These are phyloP conservation scores for Alectoris magna DNA, from an alignment of 2,797 vertebrate genomes.

Conservation along the genomic window DNA sequence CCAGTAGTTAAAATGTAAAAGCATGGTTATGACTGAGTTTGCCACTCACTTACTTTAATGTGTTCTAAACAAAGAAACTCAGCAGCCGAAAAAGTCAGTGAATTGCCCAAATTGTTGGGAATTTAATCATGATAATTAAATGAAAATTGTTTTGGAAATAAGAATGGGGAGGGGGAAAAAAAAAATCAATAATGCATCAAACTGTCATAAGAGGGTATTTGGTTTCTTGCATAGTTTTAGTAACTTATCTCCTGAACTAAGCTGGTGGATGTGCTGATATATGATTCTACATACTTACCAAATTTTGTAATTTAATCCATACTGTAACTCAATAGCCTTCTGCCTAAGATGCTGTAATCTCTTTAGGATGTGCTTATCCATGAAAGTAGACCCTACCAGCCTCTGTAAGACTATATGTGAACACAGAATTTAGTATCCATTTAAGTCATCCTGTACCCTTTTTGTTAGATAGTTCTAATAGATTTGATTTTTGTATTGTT, in stretches of 20 bases:
- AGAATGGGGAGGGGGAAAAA: background rate
- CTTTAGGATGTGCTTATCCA: conserved; percentile 71
- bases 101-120: conserved; percentile 39
- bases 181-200: conserved; percentile 57
- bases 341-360: conserved; percentile 67
- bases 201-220: conserved; percentile 44
- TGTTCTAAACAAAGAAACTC: conserved; percentile 15
- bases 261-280: conserved; percentile 59
- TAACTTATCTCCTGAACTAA: conserved; percentile 54
- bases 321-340: conserved; percentile 62
- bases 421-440: background rate
- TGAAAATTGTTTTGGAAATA: conserved; percentile 61
- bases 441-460: background rate
- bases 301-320: conserved; percentile 68
- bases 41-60: conserved; percentile 11
- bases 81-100: background rate
- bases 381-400: conserved; percentile 59
- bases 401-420: background rate
- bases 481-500: background rate
- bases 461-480: background rate
- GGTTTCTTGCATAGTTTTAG: conserved; percentile 60
- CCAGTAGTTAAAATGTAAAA: background rate
- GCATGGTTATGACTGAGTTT: conserved; percentile 10
- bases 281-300: conserved; percentile 50
- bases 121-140: conserved; percentile 59